Evolutionary conservation across 2,113 vertebrate genomes (phyloP), one percentile per base, ranked within the genome.

Genomic region (Mugil cephalus): DNA sequence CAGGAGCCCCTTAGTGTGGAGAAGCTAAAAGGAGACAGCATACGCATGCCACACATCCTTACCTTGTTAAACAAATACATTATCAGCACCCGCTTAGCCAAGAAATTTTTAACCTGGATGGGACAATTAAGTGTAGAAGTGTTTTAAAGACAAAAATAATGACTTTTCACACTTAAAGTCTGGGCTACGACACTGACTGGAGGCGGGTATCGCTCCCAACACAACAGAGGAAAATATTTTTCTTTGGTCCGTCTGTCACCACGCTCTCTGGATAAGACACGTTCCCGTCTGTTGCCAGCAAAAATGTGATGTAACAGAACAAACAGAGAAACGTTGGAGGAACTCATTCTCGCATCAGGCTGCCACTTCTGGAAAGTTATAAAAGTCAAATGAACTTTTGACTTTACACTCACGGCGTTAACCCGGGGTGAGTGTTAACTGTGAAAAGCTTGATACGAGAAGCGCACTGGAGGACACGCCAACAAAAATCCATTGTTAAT

Each of bases 61-160:
- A 99, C 98, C 97, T 99, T 98, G 89, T 95, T 97, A 93, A 98
- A 98, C 87, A 98, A 95, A 94, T 99, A 99, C 94, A 97, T 95
- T 87, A 99, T 94, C 94, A 98, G 90, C 39, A 93, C 95, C 69
- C 97, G 94, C 92, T 93, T 98, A 79, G 94, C 94, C 91, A 99
- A 88, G 87, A 97, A 99, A 87, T 34, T 90, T 95, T 96, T 98
- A 69, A 98, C 92, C 98, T 99, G 92, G 82, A 87, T 80, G 81
- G 80, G 84, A 88, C 82, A 92, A 66, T 87, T 68, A 70, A 90
- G 58, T 81, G 60, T 67, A 86, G 58, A 80, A 46, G 67, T 77
- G 55, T 80, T 69, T 80, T 68, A n/a, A 65, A 39, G 76, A 60
- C 4, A n/a, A n/a, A 7, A 18, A 55, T 15, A 52, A 47, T 46